phyloP scores from a whole-genome alignment of 2,113 vertebrate genomes.

The Numenius arquata region DNA sequence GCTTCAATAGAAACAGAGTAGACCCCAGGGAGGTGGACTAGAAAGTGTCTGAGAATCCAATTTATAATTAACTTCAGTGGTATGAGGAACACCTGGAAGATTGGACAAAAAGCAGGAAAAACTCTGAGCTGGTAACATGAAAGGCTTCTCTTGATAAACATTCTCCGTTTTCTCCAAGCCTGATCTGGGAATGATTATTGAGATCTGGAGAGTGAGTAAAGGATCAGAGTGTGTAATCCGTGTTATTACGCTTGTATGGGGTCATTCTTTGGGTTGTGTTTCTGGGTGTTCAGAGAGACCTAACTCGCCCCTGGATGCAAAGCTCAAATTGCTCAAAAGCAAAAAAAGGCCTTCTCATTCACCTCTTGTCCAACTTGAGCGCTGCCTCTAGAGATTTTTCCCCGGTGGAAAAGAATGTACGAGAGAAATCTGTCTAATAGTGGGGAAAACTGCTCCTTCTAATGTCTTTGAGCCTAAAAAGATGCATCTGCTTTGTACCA shows the following conservation, averaged over 20 bases:
- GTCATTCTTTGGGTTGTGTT: background rate
- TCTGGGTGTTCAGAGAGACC: background rate
- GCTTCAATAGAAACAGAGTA: background rate
- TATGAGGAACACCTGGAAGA: background rate
- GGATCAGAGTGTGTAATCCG: background rate
- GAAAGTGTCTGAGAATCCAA: background rate
- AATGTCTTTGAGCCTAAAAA: background rate
- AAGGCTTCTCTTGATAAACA: background rate
- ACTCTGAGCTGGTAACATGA: background rate
- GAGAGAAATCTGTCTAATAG: background rate
- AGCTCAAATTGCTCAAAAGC: background rate
- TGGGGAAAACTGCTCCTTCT: background rate
- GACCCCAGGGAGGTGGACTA: no score
- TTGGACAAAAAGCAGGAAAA: background rate
- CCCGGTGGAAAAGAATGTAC: background rate
- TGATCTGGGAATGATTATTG: background rate
- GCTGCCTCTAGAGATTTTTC: background rate
- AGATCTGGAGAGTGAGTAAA: background rate
- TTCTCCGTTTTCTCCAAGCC: background rate
- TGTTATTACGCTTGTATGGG: accelerated
- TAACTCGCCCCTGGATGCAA: background rate
- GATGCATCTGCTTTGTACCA: constrained; percentile 40
- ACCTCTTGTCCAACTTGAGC: background rate
- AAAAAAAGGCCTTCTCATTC: background rate
- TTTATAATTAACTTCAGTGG: background rate